Conservation (phyloP, 2,113 vertebrate species). For the Cynoglossus semilaevis region DNA sequence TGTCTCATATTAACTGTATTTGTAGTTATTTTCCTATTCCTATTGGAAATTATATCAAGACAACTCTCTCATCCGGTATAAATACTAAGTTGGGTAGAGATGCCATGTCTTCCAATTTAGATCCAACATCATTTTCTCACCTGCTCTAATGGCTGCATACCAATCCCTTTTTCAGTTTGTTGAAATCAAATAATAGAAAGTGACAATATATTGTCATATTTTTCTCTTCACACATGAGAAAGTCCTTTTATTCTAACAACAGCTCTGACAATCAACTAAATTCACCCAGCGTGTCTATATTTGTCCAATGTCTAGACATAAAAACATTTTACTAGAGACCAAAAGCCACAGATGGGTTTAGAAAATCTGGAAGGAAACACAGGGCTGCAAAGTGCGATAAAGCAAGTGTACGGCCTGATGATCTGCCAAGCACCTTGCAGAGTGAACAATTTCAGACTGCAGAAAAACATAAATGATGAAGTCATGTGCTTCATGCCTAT, state of each 20-base stretch:
- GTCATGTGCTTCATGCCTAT: conserved; percentile 55
- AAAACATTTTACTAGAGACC: conserved; percentile 61
- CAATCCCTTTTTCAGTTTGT: conserved; percentile 19
- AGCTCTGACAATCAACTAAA: conserved; percentile 47
- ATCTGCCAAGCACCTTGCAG: conserved; percentile 57
- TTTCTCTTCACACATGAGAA: conserved; percentile 51
- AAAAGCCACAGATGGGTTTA: conserved; percentile 51
- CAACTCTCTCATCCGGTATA: no score
- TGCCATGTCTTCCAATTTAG: no score
- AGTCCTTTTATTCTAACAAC: conserved; percentile 37
- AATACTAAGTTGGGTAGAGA: no score
- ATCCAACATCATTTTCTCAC: conserved; percentile 30
- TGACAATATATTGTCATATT: conserved; percentile 10
- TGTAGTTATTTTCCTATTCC: no score
- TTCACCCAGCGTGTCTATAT: conserved; percentile 62
- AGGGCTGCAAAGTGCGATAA: conserved; percentile 9
- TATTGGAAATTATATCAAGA: no score
- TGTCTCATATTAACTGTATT: no score
- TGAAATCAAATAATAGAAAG: conserved; percentile 38
- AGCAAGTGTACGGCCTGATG: conserved; percentile 37
- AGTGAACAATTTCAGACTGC: conserved; percentile 18
- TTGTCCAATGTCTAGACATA: conserved; percentile 67
- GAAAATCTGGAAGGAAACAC: conserved; percentile 35
- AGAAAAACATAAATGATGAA: conserved; percentile 50
- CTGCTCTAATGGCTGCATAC: conserved; percentile 24